A percentile compares a stretch with the other conserved stretches of the same genome.
Conservation (phyloP, 2,113 vertebrate genomes). For the Geococcyx californianus region DNA sequence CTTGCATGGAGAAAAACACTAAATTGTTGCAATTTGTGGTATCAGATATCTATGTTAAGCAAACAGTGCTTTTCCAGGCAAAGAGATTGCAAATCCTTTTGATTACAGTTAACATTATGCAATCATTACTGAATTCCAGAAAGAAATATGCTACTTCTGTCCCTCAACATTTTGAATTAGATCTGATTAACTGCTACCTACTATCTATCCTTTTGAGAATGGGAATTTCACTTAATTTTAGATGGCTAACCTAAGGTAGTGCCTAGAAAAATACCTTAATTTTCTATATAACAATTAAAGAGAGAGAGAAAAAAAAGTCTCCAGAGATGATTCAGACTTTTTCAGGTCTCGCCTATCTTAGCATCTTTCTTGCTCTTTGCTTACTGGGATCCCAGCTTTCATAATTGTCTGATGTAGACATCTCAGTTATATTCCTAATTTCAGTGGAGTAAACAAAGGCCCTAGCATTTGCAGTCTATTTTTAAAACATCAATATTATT, state of each 20-base stretch:
- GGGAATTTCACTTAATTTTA: not conserved
- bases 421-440: not conserved
- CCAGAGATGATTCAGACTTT: not conserved
- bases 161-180: not conserved
- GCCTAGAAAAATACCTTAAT: not conserved
- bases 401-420: not conserved
- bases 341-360: not conserved
- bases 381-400: not conserved
- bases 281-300: not conserved
- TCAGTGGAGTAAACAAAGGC: not conserved
- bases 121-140: not conserved
- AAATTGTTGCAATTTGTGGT: not conserved
- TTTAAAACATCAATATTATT: not conserved
- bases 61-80: constrained; percentile 1
- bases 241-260: not conserved
- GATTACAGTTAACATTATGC: not conserved
- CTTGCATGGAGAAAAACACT: not conserved
- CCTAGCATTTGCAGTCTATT: not conserved
- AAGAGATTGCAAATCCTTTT: not conserved
- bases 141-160: not conserved
- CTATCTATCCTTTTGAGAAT: not conserved
- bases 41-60: constrained; percentile 1
- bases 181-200: not conserved
- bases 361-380: not conserved
- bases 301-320: not conserved